Base-by-base conservation (phyloP, 2,113 vertebrate genomes). In the Eptatretus burgeri region DNA sequence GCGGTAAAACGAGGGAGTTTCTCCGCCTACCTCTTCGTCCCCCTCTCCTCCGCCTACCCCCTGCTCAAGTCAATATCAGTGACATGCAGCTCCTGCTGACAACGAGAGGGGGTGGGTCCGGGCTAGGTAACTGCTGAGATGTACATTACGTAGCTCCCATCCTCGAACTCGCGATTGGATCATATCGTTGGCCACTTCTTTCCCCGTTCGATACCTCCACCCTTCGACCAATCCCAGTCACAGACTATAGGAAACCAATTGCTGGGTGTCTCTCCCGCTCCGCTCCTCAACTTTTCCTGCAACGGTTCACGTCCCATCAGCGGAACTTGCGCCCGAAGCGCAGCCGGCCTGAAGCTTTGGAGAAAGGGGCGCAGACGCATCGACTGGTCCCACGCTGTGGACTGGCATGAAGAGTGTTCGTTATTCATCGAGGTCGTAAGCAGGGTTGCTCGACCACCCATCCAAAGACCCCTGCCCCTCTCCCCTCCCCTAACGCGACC, bases 181-280 rank as follows among this genome's bases (percentile, higher is more conserved):
- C 52, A 56, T 14, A 14, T 17, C 52, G 52, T 17, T 17, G 52
- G 18, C 52, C 52, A 56, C 52, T 7, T 56, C 52, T 14, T 56
- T 56, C 18, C 18, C 18, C 14, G 14, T 56, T 17, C 52, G 14
- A 14, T 9, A 14, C 52, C 52, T 17, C 52, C 52, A 5, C 52
- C 52, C 9, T 56, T 9, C 52, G 52, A 14, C 52, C 52, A 56
- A 56, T 56, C 52, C 52, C 52, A 56, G 52, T 17, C 18, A 17
- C 52, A 14, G 52, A 56, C 14, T 56, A 14, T 56, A n/a, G 52
- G 52, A 56, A 56, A 17, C 52, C 52, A 56, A 56, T 56, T 56
- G 52, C 18, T 14, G 52, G 14, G 52, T 56, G 52, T 17, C 14
- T 56, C 52, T 56, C 14, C 52, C 14, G 14, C 18, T 14, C 52